Base-by-base conservation (phyloP, 2,113 vertebrate genomes). In the Corapipo altera region DNA sequence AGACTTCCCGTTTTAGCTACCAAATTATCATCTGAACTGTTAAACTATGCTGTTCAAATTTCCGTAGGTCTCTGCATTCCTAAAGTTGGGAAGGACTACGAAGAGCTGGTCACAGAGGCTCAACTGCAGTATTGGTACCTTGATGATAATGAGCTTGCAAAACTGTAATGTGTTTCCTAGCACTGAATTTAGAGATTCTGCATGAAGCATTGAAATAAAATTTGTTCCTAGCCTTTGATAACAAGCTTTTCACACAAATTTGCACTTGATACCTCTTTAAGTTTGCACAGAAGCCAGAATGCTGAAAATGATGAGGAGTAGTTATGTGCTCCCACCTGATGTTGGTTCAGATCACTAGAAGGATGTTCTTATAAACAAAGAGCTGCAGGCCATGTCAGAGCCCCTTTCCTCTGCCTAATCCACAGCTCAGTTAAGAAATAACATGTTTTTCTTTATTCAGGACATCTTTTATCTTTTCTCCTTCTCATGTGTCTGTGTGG, bases 401-500 rank as follows among this genome's bases (percentile, higher is more conserved):
- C 52, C 65, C 46, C 61, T 78, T 81, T 90, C 46, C 73, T 73
- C 24, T 43, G 70, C 69, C 65, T 86, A 94, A 86, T 91, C 62
- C 85, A 83, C 57, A 83, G 35, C 65, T 91, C 89, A 84, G 82
- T 84, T 93, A 92, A 91, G 59, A 96, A 97, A 85, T 33, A 95
- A 88, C 69, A 91, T 18, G 23, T 81, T 94, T 95, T 92, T 76
- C 76, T 89, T 93, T 85, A 81, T 76, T 95, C 82, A 75, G 88
- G 58, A 72, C 65, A 93, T 46, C 89, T 93, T 96, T 95, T 92
- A 93, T 95, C 88, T 96, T 82, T 88, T 65, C 74, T 93, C 24
- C 3, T n/a, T 81, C 84, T 88, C 51, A 59, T 82, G 67, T 89
- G 51, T 93, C 94, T 90, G 75, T 92, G 55, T 33, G 82, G 54